Evolutionary conservation across 2,888 invertebrate species (phyloP).

Genomic region (Amblyteles armatorius): DNA sequence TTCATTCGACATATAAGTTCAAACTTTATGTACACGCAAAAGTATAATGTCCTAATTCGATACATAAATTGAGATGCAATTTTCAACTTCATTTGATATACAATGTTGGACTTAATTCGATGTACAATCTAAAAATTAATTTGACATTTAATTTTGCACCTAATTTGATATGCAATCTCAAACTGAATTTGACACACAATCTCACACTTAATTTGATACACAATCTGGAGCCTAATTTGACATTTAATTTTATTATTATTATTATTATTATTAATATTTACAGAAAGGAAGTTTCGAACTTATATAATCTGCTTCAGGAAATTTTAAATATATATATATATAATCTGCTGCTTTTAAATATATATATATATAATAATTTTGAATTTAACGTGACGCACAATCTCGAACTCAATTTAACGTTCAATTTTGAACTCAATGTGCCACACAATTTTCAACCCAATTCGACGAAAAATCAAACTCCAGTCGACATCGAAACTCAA

Average conservation of each 20-base stretch:
- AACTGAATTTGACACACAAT: neutral
- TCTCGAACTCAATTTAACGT: neutral
- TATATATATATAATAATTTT: no score
- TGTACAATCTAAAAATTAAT: neutral
- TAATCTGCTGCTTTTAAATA: no score
- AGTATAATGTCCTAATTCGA: no score
- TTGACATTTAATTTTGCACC: neutral
- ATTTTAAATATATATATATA: no score
- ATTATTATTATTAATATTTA: no score
- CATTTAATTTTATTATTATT: no score
- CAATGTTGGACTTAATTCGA: neutral
- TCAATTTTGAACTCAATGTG: neutral
- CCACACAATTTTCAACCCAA: neutral
- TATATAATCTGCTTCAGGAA: no score
- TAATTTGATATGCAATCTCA: neutral
- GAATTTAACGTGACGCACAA: neutral
- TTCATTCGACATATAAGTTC: neutral
- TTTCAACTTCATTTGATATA: neutral
- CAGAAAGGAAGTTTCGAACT: no score
- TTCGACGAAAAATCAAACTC: neutral
- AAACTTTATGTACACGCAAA: neutral
- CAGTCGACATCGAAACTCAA: neutral
- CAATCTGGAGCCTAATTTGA: neutral
- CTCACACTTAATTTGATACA: neutral
- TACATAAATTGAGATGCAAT: neutral